Percentiles rank a stretch among this genome's conserved stretches.
These are phyloP conservation scores for Coracias cyanogaster DNA, from an alignment of 2,797 vertebrate species.

Conservation along the genomic window DNA sequence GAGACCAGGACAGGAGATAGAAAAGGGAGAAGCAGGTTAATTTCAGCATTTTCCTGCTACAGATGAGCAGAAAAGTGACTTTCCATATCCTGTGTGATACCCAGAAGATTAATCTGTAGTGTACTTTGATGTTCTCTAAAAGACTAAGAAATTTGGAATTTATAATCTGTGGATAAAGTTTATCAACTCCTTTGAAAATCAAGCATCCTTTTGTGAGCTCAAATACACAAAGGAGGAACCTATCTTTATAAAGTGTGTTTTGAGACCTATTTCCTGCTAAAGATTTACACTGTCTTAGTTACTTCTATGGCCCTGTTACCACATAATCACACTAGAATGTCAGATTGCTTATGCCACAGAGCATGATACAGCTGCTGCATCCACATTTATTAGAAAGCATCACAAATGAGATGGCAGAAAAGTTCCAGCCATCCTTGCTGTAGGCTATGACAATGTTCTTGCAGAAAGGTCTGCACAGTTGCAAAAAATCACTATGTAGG, in stretches of 20 bases:
- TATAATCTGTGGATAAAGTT: neutral
- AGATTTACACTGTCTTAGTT: accelerated
- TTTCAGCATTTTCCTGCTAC: neutral
- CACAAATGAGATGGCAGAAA: neutral
- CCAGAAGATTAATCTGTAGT: neutral
- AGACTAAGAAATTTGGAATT: neutral
- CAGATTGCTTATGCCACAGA: neutral
- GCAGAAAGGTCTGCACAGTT: neutral
- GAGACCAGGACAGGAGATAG: neutral
- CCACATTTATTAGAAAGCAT: neutral
- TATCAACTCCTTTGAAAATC: neutral
- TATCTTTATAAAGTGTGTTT: neutral
- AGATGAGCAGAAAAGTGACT: neutral
- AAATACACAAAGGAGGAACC: neutral
- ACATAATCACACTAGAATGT: neutral
- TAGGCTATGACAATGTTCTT: neutral
- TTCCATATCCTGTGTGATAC: neutral
- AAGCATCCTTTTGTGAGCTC: neutral
- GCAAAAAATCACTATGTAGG: neutral
- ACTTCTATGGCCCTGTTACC: neutral
- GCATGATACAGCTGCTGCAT: neutral
- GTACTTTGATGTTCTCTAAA: neutral
- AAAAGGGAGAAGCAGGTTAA: neutral
- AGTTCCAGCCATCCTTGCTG: neutral
- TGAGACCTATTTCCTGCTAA: neutral